These are phyloP conservation scores for Phoeniculus purpureus DNA, from an alignment of 2,797 vertebrate genomes.

Conservation along the genomic window DNA sequence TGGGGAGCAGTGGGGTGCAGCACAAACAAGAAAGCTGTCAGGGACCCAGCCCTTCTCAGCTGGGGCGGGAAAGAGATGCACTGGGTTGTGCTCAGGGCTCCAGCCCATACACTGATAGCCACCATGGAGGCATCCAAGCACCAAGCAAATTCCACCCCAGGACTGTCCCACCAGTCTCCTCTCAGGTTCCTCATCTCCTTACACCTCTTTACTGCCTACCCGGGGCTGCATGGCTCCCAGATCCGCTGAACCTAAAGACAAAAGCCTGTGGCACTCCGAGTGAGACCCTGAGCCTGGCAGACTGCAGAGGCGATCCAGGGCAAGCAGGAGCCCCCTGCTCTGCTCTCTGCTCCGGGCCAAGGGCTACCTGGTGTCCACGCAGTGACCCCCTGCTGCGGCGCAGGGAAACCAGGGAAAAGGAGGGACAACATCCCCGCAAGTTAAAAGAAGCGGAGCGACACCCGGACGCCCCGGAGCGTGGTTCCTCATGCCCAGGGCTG, in stretches of 20 bases:
- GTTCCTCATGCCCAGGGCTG: background rate
- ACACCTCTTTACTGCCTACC: background rate
- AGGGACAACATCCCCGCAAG: background rate
- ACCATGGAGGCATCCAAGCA: background rate
- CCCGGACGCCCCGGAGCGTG: background rate
- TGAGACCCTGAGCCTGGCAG: accelerated
- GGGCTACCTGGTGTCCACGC: background rate
- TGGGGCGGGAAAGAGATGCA: background rate
- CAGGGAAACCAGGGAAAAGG: background rate
- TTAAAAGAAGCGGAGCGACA: background rate
- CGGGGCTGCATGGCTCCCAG: background rate
- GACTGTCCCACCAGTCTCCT: background rate
- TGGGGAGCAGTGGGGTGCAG: background rate
- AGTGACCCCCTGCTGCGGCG: background rate
- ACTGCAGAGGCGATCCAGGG: background rate
- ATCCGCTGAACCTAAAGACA: background rate
- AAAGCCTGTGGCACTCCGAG: background rate
- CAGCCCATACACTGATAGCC: accelerated
- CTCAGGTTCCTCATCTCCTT: background rate
- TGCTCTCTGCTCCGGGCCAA: no score
- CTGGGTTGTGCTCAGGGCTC: background rate
- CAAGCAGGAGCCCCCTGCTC: background rate
- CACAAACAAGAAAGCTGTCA: slow-evolving; percentile 46
- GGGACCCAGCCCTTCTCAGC: slow-evolving; percentile 42
- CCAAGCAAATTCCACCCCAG: accelerated